phyloP scores from a whole-genome alignment of 2,113 vertebrate species.

The Alectura lathami region DNA sequence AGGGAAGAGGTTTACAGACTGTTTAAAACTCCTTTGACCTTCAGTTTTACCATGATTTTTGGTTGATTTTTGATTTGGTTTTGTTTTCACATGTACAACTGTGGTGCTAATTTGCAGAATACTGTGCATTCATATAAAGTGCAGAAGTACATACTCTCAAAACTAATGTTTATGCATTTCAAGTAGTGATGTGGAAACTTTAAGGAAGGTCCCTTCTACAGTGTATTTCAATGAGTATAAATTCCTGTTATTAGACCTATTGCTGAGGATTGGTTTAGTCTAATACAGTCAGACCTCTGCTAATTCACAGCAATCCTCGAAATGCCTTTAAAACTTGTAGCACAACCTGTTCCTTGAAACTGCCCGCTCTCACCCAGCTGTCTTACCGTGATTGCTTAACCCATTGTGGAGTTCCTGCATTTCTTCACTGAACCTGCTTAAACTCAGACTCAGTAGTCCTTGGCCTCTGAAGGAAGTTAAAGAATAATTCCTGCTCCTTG shows the following conservation, averaged over 20 bases:
- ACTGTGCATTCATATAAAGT: neutral
- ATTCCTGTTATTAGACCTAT: neutral
- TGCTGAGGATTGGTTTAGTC: neutral
- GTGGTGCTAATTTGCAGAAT: neutral
- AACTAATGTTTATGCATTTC: neutral
- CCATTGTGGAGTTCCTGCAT: neutral
- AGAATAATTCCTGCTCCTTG: neutral
- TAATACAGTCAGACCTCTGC: neutral
- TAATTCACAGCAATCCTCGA: neutral
- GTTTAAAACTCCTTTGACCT: neutral
- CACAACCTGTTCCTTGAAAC: neutral
- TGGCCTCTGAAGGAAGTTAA: neutral
- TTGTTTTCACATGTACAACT: neutral
- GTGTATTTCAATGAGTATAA: neutral
- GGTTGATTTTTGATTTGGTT: neutral
- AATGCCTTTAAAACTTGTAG: neutral
- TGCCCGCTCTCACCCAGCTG: neutral
- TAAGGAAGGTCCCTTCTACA: neutral
- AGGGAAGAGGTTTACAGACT: neutral
- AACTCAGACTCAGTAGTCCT: neutral
- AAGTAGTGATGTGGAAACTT: neutral
- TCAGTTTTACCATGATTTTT: neutral
- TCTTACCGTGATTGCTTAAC: neutral
- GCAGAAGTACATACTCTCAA: neutral
- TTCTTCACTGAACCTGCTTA: neutral